Evolutionary conservation across 2,888 invertebrate genomes (phyloP).

Genomic region (Pristionchus maxplancki): DNA sequence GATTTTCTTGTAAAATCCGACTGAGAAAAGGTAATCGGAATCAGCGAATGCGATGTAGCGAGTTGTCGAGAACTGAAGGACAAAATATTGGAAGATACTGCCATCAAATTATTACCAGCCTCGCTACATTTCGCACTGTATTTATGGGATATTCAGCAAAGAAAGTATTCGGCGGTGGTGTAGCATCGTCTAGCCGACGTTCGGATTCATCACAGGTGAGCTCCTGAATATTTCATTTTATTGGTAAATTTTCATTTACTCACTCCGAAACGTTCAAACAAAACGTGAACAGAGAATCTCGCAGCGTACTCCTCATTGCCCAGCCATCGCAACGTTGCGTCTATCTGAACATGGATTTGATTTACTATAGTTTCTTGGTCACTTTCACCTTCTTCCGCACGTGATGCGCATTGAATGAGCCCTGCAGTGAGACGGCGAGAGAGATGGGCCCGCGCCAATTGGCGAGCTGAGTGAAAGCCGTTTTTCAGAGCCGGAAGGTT

Average conservation of each 20-base stretch:
- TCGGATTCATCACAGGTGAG: not conserved
- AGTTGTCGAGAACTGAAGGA: conserved; percentile 9
- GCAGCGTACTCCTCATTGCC: not conserved
- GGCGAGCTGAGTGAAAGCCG: not conserved
- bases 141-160: not conserved
- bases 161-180: not conserved
- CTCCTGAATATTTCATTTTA: not conserved
- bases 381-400: not conserved
- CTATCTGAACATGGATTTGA: not conserved
- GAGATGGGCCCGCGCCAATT: conserved; percentile 34
- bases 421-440: not conserved
- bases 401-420: not conserved
- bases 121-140: not conserved
- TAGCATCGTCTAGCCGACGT: not conserved
- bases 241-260: not conserved
- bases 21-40: conserved; percentile 1
- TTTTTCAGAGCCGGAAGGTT: not conserved
- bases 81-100: no score
- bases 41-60: conserved; percentile 18
- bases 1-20: conserved; percentile 31
- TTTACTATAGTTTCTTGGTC: no score
- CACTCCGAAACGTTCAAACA: not conserved
- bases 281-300: not conserved
- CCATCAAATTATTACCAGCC: not conserved
- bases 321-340: not conserved